Conservation (phyloP, 2,888 invertebrate genomes). For the Melinaea marsaeus region DNA sequence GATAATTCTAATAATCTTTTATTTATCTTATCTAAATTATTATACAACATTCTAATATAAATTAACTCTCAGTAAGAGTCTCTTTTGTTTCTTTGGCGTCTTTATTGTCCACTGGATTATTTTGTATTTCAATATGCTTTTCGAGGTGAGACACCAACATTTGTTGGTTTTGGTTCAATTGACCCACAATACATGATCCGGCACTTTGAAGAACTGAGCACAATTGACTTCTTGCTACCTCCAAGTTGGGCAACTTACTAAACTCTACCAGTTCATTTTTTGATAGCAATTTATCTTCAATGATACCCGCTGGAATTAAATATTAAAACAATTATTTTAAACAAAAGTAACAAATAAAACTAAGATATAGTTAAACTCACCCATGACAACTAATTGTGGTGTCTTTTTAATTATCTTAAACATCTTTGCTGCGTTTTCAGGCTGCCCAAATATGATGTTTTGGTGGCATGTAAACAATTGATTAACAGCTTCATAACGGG, state of each 20-base stretch:
- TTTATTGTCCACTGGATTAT: slow-evolving; percentile 24
- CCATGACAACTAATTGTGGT: slow-evolving; percentile 84
- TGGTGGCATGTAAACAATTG: slow-evolving; percentile 81
- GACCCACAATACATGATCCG: slow-evolving; percentile 80
- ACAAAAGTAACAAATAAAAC: slow-evolving; percentile 12
- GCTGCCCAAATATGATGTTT: slow-evolving; percentile 83
- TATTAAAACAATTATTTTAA: slow-evolving; percentile 34
- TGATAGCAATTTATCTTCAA: slow-evolving; percentile 82
- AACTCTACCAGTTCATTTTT: slow-evolving; percentile 83
- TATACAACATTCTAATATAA: slow-evolving; percentile 5
- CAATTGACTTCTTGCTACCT: slow-evolving; percentile 81
- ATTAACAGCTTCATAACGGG: slow-evolving; percentile 82
- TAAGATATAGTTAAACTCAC: slow-evolving; percentile 53
- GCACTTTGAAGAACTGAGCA: slow-evolving; percentile 83
- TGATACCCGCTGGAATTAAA: slow-evolving; percentile 81
- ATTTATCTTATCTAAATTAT: slow-evolving; percentile 13
- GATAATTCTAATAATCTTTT: no score
- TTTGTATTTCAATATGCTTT: slow-evolving; percentile 70
- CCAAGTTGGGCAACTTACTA: slow-evolving; percentile 81
- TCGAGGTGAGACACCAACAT: slow-evolving; percentile 82
- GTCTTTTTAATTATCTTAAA: slow-evolving; percentile 82
- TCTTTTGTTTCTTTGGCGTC: slow-evolving; percentile 21
- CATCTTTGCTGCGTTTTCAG: slow-evolving; percentile 79
- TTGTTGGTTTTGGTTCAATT: slow-evolving; percentile 83
- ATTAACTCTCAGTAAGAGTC: slow-evolving; percentile 23